Evolutionary conservation across 1,140 invertebrate species (phyloP).

Genomic region (Lucilia cuprina): DNA sequence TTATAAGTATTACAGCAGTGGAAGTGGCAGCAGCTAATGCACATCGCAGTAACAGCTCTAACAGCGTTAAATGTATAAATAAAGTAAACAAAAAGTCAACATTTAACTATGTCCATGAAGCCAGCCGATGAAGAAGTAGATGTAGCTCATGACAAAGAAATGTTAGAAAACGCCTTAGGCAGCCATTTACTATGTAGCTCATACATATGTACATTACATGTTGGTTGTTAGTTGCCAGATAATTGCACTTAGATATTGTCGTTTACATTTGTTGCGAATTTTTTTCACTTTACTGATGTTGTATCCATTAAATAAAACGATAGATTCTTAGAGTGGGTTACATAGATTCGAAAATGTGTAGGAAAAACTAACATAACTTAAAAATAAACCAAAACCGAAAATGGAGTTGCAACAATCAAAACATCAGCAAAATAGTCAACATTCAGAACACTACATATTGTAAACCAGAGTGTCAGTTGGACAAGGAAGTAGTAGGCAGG

Average conservation of each 20-base stretch:
- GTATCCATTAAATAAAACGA: not conserved
- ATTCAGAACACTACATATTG: not conserved
- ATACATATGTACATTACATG: not conserved
- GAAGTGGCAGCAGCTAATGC: not conserved
- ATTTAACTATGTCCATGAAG: not conserved
- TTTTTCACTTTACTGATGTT: not conserved
- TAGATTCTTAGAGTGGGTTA: slow-evolving; percentile 9
- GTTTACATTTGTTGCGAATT: not conserved
- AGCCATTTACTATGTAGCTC: not conserved
- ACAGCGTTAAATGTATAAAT: not conserved
- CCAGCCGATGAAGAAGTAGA: not conserved
- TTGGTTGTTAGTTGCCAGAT: not conserved
- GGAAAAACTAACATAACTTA: not conserved
- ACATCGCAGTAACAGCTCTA: not conserved
- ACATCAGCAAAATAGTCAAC: not conserved
- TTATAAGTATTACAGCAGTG: not conserved
- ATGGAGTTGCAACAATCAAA: not conserved
- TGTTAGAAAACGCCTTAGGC: slow-evolving; percentile 5
- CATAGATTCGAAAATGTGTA: not conserved
- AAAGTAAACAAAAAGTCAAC: not conserved
- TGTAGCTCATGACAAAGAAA: not conserved
- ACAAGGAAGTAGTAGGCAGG: not conserved
- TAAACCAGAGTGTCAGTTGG: not conserved
- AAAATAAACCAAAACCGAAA: not conserved
- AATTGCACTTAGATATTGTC: not conserved